Evolutionary conservation across 2,113 vertebrate genomes (phyloP), one percentile per base, ranked within the genome.

Genomic region (Lophochroa leadbeateri): DNA sequence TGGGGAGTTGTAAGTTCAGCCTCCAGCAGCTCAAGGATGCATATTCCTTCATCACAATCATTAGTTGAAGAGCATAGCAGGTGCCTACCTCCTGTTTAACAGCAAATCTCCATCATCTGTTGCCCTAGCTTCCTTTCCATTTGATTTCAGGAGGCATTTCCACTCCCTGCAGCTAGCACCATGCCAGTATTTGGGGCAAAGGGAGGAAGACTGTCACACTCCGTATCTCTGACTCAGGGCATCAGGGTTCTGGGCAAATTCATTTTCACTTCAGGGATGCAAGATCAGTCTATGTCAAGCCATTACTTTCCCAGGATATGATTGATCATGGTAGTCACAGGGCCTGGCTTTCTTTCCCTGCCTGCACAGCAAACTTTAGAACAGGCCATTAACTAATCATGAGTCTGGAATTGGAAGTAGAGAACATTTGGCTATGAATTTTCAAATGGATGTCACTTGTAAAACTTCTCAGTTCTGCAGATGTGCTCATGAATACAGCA

Each of bases 11-110:
- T 68, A 74, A 77, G 9, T 43, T 79, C 39, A 69, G n/a, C 5
- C 43, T 52, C 31, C 0, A 0, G 18, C 27, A 39, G n/a, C 31
- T 74, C 14, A 43, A n/a, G 55, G 31, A 12, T 28, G 35, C 1
- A 0, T 75, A 69, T 65, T n/a, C 14, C 44, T 83, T 79, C 60
- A 70, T 44, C 14, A 25, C 17, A 47, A 23, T 41, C 28, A 31
- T 28, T 33, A 44, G n/a, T 15, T 3, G 0, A 53, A 49, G 24
- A 74, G 10, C 20, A 35, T 24, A 68, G 13, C 37, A 33, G 20
- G 23, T 43, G 13, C 8, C 46, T 11, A 28, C 5, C 29, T 72
- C 60, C 52, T 52, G 8, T 74, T 46, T 47, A 79, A 58, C 43
- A 41, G 21, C 21, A 68, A 28, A 37, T 90, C n/a, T 81, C 31